A percentile compares a stretch with the other conserved stretches of the same genome.
phyloP scores from a whole-genome alignment of 2,113 vertebrate species.

The Sinocyclocheilus rhinocerous region DNA sequence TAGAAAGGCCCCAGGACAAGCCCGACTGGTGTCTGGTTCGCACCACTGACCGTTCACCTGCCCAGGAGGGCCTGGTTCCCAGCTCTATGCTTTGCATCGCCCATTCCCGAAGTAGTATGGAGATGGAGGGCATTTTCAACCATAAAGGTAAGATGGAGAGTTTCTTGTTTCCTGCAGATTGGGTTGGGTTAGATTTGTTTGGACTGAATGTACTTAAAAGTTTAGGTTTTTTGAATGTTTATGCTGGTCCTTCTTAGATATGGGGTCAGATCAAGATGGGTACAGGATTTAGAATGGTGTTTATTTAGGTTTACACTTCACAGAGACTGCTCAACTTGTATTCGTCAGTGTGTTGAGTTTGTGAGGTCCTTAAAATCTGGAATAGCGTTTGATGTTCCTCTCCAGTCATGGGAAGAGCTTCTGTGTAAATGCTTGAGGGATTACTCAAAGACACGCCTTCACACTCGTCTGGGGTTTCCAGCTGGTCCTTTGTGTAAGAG shows the following conservation, averaged over 20 bases:
- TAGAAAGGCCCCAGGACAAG: conserved; percentile 93
- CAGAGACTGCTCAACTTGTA: not conserved
- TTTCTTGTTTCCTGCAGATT: too few relatives aligned
- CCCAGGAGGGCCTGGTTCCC: conserved; percentile 92
- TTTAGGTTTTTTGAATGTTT: too few relatives aligned
- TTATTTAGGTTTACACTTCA: not conserved
- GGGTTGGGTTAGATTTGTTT: too few relatives aligned
- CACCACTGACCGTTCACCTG: conserved; percentile 92
- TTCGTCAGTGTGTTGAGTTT: not conserved
- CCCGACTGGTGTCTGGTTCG: conserved; percentile 96
- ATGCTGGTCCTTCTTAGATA: not conserved
- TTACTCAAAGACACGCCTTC: conserved; percentile 32
- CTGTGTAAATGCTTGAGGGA: conserved; percentile 7
- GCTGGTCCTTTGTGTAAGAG: conserved; percentile 8
- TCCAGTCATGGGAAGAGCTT: not conserved
- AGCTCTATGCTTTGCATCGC: conserved; percentile 95
- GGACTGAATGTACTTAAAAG: too few relatives aligned
- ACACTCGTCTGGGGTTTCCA: conserved; percentile 22
- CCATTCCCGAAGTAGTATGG: conserved; percentile 96
- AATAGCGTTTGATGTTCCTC: not conserved
- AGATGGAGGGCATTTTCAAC: conserved; percentile 99
- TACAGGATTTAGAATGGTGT: too few relatives aligned
- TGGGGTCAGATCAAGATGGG: not conserved
- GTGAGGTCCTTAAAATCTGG: not conserved
- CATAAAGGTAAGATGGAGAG: conserved; percentile 86